Evolutionary conservation across 2,113 vertebrate species (phyloP).

Genomic region (Crotalus viridis): DNA sequence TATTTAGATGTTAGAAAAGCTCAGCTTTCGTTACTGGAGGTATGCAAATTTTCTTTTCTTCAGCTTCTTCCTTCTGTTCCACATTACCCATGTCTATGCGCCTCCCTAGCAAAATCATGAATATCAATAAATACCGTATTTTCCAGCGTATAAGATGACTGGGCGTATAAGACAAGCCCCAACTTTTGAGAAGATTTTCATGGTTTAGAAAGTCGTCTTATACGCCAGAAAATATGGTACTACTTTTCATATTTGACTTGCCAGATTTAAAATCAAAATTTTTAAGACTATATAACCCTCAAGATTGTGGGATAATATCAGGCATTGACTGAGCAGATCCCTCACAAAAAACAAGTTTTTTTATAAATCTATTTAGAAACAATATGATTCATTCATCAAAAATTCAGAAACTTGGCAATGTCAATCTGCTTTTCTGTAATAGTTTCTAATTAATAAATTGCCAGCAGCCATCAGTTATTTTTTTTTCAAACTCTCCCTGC

Average conservation of each 20-base stretch:
- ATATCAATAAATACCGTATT: constrained; percentile 48
- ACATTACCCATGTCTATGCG: constrained; percentile 50
- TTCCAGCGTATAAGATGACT: no score
- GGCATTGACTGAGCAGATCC: constrained; percentile 65
- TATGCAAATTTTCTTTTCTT: not conserved
- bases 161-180: no score
- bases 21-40: not conserved
- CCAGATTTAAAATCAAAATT: constrained; percentile 44
- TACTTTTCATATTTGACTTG: constrained; percentile 41
- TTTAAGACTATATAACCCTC: constrained; percentile 58
- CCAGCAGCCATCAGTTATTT: constrained; percentile 27
- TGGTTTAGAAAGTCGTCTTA: no score
- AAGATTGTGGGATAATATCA: not conserved
- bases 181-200: no score
- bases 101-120: constrained; percentile 52
- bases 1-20: not conserved
- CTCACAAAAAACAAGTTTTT: constrained; percentile 59
- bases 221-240: constrained; percentile 9
- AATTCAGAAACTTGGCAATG: constrained; percentile 40
- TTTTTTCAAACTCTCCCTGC: not conserved
- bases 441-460: constrained; percentile 60
- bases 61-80: not conserved
- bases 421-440: constrained; percentile 45
- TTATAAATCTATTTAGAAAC: constrained; percentile 47
- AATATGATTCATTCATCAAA: constrained; percentile 44